phyloP scores from a whole-genome alignment of 2,888 invertebrate species.

The Cryptophagus acutangulus region DNA sequence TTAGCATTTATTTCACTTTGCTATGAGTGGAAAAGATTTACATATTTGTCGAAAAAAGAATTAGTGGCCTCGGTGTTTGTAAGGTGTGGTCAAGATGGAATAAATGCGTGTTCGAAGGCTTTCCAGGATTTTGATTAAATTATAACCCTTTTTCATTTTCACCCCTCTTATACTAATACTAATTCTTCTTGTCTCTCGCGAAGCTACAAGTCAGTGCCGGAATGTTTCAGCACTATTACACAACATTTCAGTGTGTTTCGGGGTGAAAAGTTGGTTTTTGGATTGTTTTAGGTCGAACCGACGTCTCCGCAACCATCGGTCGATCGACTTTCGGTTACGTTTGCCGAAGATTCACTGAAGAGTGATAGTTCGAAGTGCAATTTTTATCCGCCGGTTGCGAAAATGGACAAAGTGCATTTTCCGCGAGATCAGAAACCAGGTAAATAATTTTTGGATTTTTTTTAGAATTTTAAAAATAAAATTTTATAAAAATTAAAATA shows the following conservation, averaged over 20 bases:
- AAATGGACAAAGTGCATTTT: conserved; percentile 39
- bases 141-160: conserved; percentile 43
- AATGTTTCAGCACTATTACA: neutral
- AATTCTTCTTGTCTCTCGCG: too few species aligned
- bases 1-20: too few species aligned
- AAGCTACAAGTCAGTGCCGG: neutral
- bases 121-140: conserved; percentile 45
- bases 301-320: conserved; percentile 65
- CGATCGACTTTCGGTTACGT: conserved; percentile 68
- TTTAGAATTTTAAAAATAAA: too few species aligned
- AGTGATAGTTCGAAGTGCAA: conserved; percentile 32
- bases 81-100: conserved; percentile 44
- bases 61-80: conserved; percentile 26
- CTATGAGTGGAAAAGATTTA: too few species aligned
- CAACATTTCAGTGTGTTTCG: neutral
- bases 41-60: too few species aligned
- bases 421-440: conserved; percentile 29
- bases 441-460: conserved; percentile 9
- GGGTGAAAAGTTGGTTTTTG: neutral
- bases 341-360: conserved; percentile 55
- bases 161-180: conserved; percentile 30
- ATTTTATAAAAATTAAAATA: neutral
- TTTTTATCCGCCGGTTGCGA: conserved; percentile 15
- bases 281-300: conserved; percentile 52
- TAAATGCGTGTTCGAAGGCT: conserved; percentile 46